Evolutionary conservation across 2,113 vertebrate species (phyloP).

Genomic region (Spermophilus dauricus): DNA sequence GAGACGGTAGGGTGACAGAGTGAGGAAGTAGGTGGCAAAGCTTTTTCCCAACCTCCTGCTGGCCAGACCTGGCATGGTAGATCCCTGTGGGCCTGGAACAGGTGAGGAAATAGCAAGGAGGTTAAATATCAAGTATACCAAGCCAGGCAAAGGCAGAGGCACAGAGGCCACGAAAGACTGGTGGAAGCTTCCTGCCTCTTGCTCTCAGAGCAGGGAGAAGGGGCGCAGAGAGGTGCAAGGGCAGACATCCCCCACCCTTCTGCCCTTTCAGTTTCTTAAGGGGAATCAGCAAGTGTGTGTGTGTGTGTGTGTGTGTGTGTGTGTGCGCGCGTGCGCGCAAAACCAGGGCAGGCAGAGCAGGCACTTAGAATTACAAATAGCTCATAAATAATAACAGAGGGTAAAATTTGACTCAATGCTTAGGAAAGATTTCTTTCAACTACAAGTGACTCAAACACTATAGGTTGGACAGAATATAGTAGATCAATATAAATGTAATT

Average conservation of each 20-base stretch:
- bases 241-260: not conserved
- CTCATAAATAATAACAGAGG: not conserved
- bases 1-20: too few relatives aligned
- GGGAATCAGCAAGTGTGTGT: not conserved
- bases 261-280: not conserved
- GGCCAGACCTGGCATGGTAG: rapidly evolving
- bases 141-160: not conserved
- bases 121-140: not conserved
- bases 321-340: rapidly evolving
- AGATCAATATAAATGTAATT: not conserved
- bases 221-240: not conserved
- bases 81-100: not conserved
- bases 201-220: not conserved
- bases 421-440: conserved; percentile 20
- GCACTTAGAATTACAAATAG: not conserved
- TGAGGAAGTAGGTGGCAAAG: not conserved
- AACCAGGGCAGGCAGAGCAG: not conserved
- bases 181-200: not conserved
- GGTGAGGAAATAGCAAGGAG: too few relatives aligned
- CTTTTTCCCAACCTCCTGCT: not conserved
- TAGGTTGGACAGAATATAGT: not conserved
- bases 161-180: not conserved
- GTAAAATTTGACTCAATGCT: not conserved
- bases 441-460: not conserved
- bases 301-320: rapidly evolving